phyloP scores from a whole-genome alignment of 1,140 invertebrate species.

The Drosophila erecta region DNA sequence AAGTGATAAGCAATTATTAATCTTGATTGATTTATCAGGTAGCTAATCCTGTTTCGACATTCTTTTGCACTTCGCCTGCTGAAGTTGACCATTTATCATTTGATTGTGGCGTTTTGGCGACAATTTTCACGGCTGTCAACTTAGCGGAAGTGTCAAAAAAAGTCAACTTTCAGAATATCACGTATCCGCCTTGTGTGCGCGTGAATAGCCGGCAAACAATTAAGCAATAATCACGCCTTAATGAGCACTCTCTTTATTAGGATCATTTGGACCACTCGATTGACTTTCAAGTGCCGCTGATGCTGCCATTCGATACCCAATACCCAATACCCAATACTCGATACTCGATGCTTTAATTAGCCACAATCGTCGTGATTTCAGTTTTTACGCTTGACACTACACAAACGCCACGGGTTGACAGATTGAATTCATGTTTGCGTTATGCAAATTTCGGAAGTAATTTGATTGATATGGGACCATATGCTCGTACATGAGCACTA shows the following conservation, averaged over 20 bases:
- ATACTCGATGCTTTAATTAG: slow-evolving; percentile 60
- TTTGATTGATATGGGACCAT: slow-evolving; percentile 52
- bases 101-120: slow-evolving; percentile 71
- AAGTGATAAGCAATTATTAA: slow-evolving; percentile 71
- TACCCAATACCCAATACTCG: slow-evolving; percentile 19
- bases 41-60: slow-evolving; percentile 76
- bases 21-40: slow-evolving; percentile 82
- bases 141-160: slow-evolving; percentile 80
- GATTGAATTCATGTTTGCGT: slow-evolving; percentile 57
- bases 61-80: slow-evolving; percentile 72
- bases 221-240: slow-evolving; percentile 79
- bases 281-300: slow-evolving; percentile 73
- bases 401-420: slow-evolving; percentile 47
- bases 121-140: slow-evolving; percentile 84
- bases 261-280: slow-evolving; percentile 43
- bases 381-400: slow-evolving; percentile 30
- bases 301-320: slow-evolving; percentile 31
- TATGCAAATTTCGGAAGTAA: slow-evolving; percentile 73
- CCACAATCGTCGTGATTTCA: slow-evolving; percentile 53
- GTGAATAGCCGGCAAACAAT: slow-evolving; percentile 63
- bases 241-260: slow-evolving; percentile 63
- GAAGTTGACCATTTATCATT: slow-evolving; percentile 67
- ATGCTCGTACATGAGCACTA: too few relatives aligned
- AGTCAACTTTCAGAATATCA: slow-evolving; percentile 57
- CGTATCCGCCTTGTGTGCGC: slow-evolving; percentile 68